A percentile compares a stretch with the other conserved stretches of the same genome.
Conservation (phyloP, 2,888 invertebrate genomes). For the Pelosia muscerda region DNA sequence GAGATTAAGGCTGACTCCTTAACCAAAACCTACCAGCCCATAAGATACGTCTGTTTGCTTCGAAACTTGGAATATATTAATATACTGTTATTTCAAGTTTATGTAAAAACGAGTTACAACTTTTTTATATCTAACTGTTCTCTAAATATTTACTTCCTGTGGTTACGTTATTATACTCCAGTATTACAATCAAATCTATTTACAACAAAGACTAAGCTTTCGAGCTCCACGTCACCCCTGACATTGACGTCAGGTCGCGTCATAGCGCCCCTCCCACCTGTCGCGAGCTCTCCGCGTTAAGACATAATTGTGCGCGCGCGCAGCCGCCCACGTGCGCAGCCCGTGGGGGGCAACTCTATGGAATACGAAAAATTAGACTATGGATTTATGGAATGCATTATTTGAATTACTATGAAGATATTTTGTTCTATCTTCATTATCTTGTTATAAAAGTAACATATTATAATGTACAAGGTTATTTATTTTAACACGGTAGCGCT, state of each 20-base stretch:
- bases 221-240: slow-evolving; percentile 66
- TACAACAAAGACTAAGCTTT: background rate
- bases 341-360: slow-evolving; percentile 65
- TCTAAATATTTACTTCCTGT: background rate
- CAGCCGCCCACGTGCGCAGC: slow-evolving; percentile 68
- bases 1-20: no score
- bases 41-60: no score
- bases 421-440: background rate
- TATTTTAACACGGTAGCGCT: no score
- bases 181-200: background rate
- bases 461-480: no score
- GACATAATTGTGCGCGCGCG: slow-evolving; percentile 78
- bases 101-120: background rate
- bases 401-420: background rate
- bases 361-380: slow-evolving; percentile 31
- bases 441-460: no score
- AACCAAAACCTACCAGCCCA: no score
- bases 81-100: background rate
- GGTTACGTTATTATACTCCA: background rate
- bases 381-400: slow-evolving; percentile 14
- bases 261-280: slow-evolving; percentile 81
- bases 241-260: slow-evolving; percentile 68
- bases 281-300: slow-evolving; percentile 79
- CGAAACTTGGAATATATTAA: background rate
- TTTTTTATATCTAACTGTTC: background rate